Base-by-base conservation (phyloP, 1,140 invertebrate species). In the Tetragonula clypearis region DNA sequence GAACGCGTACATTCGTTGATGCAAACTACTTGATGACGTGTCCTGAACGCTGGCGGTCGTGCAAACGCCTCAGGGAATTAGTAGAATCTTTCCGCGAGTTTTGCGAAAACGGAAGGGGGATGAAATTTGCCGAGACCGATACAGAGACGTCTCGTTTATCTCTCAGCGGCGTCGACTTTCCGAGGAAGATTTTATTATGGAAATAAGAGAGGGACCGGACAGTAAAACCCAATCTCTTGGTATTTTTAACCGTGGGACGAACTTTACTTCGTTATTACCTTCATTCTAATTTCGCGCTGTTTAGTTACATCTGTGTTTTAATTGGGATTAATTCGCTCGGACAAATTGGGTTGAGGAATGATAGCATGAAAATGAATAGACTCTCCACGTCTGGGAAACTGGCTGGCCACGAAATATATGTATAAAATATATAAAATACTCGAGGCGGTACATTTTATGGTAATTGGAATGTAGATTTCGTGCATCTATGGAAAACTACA, bases 1-100 rank as follows among this genome's bases (percentile, higher is more conserved):
- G 75, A 60, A 60, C 56, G 30, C 35, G 58, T n/a, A 21, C n/a
- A 62, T 41, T 60, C 56, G 58, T 77, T 62, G 58, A 77, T 77
- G 58, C 9, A 19, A 77, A 77, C 58, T 62, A 77, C 15, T 77
- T 23, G 75, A 62, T 77, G 35, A 41, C 49, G 56, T 19, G 41
- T 76, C 23, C 60, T 41, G 56, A 23, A 62, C 30, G 58, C 9
- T 41, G 58, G 56, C 62, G 58, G 58, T 77, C 21, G 62, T 77
- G 35, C 15, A 62, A 77, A 62, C 58, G 75, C 21, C 75, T 23
- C 23, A 35, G 62, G 58, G 35, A 77, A 77, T 77, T 77, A 49
- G 2, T n/a, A 55, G 79, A 73, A 41, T 79, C 55, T 79, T 17
- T 17, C 8, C 65, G 11, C 62, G 62, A 69, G 21, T 21, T 14